Evolutionary conservation across 2,888 invertebrate species (phyloP).

Genomic region (Ennomos quercinarius): DNA sequence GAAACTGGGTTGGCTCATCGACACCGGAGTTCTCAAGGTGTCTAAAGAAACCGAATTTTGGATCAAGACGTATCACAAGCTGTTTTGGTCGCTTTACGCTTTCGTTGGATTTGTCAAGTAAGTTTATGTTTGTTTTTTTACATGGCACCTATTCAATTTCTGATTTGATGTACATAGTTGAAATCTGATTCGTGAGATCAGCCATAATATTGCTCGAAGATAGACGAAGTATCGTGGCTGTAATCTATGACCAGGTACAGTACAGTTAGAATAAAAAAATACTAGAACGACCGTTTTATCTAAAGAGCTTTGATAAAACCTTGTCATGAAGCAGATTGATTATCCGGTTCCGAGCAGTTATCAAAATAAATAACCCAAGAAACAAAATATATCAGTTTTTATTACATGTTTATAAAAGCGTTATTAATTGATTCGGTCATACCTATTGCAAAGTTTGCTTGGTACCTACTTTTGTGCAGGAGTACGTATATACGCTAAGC

Average conservation of each 20-base stretch:
- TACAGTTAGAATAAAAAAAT: too few relatives aligned
- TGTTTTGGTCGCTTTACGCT: conserved; percentile 91
- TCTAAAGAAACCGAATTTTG: conserved; percentile 82
- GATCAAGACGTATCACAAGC: conserved; percentile 89
- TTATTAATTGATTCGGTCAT: background rate
- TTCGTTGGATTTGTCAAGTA: conserved; percentile 90
- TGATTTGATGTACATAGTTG: too few relatives aligned
- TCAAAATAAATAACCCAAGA: background rate
- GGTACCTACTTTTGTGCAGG: too few relatives aligned
- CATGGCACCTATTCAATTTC: too few relatives aligned
- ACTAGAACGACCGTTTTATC: background rate
- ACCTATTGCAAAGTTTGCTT: too few relatives aligned
- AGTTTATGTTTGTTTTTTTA: conserved; percentile 43
- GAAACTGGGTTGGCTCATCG: conserved; percentile 93
- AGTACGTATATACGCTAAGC: too few relatives aligned
- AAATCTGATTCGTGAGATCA: too few relatives aligned
- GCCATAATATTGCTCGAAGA: too few relatives aligned
- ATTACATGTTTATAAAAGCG: background rate
- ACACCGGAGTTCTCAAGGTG: conserved; percentile 87
- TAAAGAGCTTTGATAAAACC: background rate
- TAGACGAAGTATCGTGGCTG: too few relatives aligned
- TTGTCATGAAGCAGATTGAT: background rate
- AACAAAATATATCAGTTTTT: background rate
- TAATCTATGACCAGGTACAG: too few relatives aligned
- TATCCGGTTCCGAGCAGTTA: conserved; percentile 1